Evolutionary conservation across 1,140 invertebrate genomes (phyloP).

Genomic region (Phortica variegata): DNA sequence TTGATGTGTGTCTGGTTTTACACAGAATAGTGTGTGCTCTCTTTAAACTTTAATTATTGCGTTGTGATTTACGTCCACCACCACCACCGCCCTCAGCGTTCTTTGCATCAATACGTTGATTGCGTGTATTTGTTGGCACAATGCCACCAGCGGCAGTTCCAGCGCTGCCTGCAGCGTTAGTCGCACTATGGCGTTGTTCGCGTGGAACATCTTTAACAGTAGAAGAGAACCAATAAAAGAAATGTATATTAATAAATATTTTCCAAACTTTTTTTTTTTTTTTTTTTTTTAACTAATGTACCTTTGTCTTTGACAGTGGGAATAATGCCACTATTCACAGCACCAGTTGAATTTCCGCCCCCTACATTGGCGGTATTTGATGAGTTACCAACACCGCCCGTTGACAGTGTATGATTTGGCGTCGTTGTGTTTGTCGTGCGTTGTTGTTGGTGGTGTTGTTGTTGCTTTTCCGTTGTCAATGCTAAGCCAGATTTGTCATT

Average conservation of each 20-base stretch:
- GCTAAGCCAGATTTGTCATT: slow-evolving; percentile 12
- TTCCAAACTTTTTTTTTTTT: too few relatives aligned
- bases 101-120: slow-evolving; percentile 4
- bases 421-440: too few relatives aligned
- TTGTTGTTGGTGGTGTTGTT: background rate
- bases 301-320: slow-evolving; percentile 21
- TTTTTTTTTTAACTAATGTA: too few relatives aligned
- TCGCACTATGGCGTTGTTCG: slow-evolving; percentile 18
- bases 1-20: too few relatives aligned
- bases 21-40: too few relatives aligned
- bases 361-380: slow-evolving; percentile 6
- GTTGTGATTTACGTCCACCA: slow-evolving; percentile 34
- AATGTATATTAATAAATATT: too few relatives aligned
- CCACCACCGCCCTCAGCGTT: slow-evolving; percentile 1
- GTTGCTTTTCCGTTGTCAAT: slow-evolving; percentile 9
- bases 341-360: slow-evolving; percentile 12
- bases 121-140: background rate
- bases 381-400: slow-evolving; percentile 9
- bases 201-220: slow-evolving; percentile 16
- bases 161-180: slow-evolving; percentile 4
- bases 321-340: slow-evolving; percentile 16
- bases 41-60: too few relatives aligned
- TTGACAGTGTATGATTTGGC: slow-evolving; percentile 1
- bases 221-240: background rate
- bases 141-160: slow-evolving; percentile 6